Base-by-base conservation (phyloP, 2,888 invertebrate genomes). In the Opisthograptis luteolata region DNA sequence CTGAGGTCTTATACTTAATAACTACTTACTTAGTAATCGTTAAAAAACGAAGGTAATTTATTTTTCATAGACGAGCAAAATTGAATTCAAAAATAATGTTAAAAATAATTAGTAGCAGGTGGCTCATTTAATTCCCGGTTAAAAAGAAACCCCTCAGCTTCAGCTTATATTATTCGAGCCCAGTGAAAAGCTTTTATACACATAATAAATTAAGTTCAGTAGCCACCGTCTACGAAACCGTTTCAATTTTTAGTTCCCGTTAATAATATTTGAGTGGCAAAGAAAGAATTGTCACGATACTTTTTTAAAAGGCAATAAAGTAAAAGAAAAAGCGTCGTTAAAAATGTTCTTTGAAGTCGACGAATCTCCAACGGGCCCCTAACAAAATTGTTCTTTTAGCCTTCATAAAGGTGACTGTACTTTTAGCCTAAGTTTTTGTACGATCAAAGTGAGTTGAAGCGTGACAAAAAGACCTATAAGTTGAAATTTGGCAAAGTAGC, bases 301-400 rank as follows among this genome's bases (percentile, higher is more conserved):
- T 81, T 80, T 82, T 51, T 76, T 70, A 70, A 77, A 78, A 79
- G 76, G 79, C 75, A 81, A 84, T 81, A 84, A 79, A 83, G 79
- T 75, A 73, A 77, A 76, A 77, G 74, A 79, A 77, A 75, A 75
- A 74, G 76, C 78, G 77, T 76, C 79, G 81, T 79, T 85, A 84
- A 80, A 46, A 86, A 82, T 72, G 81, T 73, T 81, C 84, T 88
- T 88, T 88, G 87, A 87, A 84, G 83, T 87, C 79, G 73, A 79
- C 77, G 73, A 81, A 85, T 84, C 83, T 87, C 68, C 81, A 81
- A 73, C 80, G 81, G 79, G 80, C 79, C 80, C 84, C 84, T 86
- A 87, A 87, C 86, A 77, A 82, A 86, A 87, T 87, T 87, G 84
- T 87, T 86, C 86, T 82, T 86, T 86, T 83, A 81, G 79, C 77